Evolutionary conservation across 1,140 invertebrate genomes (phyloP).

Genomic region (Dreissena rostriformis): DNA sequence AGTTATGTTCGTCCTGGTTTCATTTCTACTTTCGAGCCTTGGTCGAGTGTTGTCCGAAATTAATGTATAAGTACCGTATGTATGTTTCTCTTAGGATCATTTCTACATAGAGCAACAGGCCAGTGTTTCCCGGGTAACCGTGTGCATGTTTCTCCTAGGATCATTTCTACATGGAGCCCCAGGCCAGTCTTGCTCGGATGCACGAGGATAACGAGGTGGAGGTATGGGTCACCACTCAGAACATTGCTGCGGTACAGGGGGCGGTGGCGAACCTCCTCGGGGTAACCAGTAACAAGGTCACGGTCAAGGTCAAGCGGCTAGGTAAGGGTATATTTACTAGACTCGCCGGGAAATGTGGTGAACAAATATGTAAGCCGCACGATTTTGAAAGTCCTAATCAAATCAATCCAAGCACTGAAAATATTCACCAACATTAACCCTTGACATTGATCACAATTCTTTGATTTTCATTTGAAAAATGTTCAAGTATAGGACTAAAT

Average conservation of each 20-base stretch:
- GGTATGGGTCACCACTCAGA: conserved; percentile 1
- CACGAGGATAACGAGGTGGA: conserved; percentile 36
- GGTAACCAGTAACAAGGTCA: conserved; percentile 8
- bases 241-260: conserved; percentile 2
- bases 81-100: conserved; percentile 38
- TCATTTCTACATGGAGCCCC: conserved; percentile 48
- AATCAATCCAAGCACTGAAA: too few relatives aligned
- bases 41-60: too few relatives aligned
- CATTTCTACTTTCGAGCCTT: too few relatives aligned
- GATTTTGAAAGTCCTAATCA: too few relatives aligned
- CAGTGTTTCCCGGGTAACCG: neutral
- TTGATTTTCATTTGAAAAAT: too few relatives aligned
- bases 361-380: too few relatives aligned
- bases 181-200: neutral
- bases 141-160: conserved; percentile 23
- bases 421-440: too few relatives aligned
- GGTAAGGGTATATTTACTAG: neutral
- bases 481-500: too few relatives aligned
- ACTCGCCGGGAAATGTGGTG: too few relatives aligned
- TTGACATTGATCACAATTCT: too few relatives aligned
- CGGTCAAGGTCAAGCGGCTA: conserved; percentile 19
- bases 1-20: too few relatives aligned
- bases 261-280: neutral
- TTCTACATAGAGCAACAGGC: conserved; percentile 40
- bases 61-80: too few relatives aligned